These are phyloP conservation scores for Spodoptera litura DNA, from an alignment of 1,140 invertebrate species.

Conservation along the genomic window DNA sequence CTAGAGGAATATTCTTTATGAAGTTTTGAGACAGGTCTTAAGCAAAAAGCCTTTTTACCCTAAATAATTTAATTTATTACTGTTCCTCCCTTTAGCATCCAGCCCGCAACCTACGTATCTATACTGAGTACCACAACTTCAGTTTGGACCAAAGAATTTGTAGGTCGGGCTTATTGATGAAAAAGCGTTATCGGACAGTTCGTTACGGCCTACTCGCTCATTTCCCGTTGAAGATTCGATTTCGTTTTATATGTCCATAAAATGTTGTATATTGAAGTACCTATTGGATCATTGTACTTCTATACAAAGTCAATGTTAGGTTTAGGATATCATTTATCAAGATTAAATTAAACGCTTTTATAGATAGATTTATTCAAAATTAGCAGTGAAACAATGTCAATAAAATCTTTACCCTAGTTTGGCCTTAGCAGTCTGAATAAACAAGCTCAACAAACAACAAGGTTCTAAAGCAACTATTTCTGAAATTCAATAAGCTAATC, in stretches of 20 bases:
- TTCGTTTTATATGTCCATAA: conserved; percentile 30
- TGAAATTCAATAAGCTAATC: no score
- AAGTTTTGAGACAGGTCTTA: conserved; percentile 23
- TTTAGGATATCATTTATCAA: background rate
- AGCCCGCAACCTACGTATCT: background rate
- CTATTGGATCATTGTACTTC: background rate
- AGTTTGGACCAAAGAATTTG: conserved; percentile 26
- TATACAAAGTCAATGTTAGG: background rate
- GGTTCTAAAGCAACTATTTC: no score
- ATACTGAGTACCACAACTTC: conserved; percentile 3
- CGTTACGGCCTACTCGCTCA: conserved; percentile 46
- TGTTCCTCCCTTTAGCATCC: conserved; percentile 12
- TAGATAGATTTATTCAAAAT: background rate
- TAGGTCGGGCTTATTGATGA: conserved; percentile 43
- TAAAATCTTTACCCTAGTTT: no score
- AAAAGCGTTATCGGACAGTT: conserved; percentile 50
- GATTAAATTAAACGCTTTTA: background rate
- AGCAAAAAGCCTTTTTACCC: conserved; percentile 12
- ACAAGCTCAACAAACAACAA: no score
- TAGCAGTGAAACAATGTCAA: no score
- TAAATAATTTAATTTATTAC: conserved; percentile 22
- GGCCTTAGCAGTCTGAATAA: no score
- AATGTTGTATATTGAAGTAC: background rate
- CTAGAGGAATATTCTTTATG: background rate
- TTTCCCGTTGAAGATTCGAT: conserved; percentile 51